Conservation (phyloP, 2,113 vertebrate genomes). For the Melanocharis versteri region DNA sequence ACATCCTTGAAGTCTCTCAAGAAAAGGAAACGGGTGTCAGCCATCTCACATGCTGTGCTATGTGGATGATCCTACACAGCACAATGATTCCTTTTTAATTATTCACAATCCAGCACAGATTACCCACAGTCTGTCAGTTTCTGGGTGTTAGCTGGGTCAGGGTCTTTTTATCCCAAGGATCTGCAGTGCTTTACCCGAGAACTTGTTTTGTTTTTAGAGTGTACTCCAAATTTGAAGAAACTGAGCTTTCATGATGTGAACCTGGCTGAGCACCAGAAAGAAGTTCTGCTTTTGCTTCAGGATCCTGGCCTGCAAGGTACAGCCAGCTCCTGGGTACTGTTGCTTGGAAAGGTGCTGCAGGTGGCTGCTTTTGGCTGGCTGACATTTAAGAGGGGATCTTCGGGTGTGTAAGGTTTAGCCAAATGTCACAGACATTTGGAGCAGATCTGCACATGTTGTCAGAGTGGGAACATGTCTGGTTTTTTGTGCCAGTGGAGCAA, state of each 20-base stretch:
- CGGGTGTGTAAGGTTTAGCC: background rate
- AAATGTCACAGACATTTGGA: background rate
- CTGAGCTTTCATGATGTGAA: slow-evolving; percentile 83
- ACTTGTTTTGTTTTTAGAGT: slow-evolving; percentile 65
- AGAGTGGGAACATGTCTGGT: background rate
- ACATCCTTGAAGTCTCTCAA: background rate
- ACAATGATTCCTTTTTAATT: background rate
- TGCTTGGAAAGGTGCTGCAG: background rate
- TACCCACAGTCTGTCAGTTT: background rate
- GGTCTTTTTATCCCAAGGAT: background rate
- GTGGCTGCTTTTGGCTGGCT: background rate
- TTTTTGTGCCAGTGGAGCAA: background rate
- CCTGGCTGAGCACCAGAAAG: slow-evolving; percentile 77
- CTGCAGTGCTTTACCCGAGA: background rate
- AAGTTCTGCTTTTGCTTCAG: slow-evolving; percentile 81
- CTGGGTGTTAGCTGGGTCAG: background rate
- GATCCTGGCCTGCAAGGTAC: slow-evolving; percentile 80
- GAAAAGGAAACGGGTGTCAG: background rate
- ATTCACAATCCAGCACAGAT: background rate
- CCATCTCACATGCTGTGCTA: background rate
- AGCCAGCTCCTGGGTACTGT: background rate
- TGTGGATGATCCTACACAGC: background rate
- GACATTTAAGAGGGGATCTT: background rate
- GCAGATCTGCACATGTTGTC: background rate
- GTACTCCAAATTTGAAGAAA: slow-evolving; percentile 72